A percentile compares a stretch with the other conserved stretches of the same genome.
Evolutionary conservation across 2,888 invertebrate genomes (phyloP).

Genomic region (Rugalucina vietnamica): DNA sequence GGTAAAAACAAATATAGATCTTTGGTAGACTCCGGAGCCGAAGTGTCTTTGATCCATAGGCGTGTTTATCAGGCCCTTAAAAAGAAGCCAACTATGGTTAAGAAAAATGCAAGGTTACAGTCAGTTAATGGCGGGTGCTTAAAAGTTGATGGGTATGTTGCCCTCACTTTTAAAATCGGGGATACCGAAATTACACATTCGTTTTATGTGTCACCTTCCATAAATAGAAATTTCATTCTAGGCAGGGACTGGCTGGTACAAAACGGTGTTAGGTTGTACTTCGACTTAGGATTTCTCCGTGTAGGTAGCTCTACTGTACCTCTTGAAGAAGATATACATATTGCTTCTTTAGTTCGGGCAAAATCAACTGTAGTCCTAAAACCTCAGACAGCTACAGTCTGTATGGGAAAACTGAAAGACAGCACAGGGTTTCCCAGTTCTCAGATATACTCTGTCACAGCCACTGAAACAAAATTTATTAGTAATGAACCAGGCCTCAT

Average conservation of each 20-base stretch:
- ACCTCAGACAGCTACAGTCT: neutral
- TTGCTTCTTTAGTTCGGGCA: neutral
- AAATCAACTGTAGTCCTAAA: neutral
- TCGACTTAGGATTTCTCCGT: neutral
- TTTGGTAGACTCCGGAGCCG: neutral
- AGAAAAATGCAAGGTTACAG: neutral
- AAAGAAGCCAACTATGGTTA: neutral
- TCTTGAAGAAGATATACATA: neutral
- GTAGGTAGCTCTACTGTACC: neutral
- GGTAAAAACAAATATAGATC: neutral
- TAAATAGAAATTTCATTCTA: slow-evolving; percentile 13
- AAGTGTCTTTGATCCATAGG: neutral
- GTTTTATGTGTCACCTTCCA: neutral
- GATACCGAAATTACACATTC: neutral
- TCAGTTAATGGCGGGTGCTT: neutral
- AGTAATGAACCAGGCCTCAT: neutral
- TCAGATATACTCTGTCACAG: neutral
- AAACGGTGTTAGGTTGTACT: neutral
- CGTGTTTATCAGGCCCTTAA: neutral
- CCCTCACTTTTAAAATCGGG: neutral
- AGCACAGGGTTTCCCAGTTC: neutral
- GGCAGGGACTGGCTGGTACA: slow-evolving; percentile 13
- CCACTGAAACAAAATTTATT: neutral
- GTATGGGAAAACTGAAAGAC: neutral
- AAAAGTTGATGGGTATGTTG: neutral